Base-by-base conservation (phyloP, 1,140 invertebrate genomes). In the Drosophila ogumai region DNA sequence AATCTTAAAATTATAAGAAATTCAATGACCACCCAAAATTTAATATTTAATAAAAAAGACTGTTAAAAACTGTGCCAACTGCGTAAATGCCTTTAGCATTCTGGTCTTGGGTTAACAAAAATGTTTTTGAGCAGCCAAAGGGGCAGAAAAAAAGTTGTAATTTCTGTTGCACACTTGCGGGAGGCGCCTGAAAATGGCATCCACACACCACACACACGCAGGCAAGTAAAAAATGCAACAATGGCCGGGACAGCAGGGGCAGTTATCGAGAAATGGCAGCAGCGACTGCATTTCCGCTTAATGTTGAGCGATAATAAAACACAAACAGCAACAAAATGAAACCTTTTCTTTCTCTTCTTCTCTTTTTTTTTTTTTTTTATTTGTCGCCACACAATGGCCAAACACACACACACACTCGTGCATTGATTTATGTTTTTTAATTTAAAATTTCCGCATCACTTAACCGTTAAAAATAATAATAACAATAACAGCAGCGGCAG, bases 371-470 rank as follows among this genome's bases (percentile, higher is more conserved):
- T 19, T 36, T 31, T 43, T 31, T 41, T 32, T 44, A 15, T 43
- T 60, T 22, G 32, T 44, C 34, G 25, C 32, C 57, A 63, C 32
- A 68, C 80, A 82, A 79, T 75, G 69, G 63, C 54, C n/a, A 22
- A 22, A 6, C 17, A n/a, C 47, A 28, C 50, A 17, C 64, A 71
- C 75, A 79, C 60, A 71, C 75, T 75, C 50, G 49, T 77, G 86
- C 85, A 91, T 91, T 92, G 91, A 92, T 92, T 92, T 92, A 92
- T 92, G 91, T 92, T 91, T 92, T 91, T 92, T 92, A 92, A 92
- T 92, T 92, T 91, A 91, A 92, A 92, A 92, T 92, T 92, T 92
- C 91, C 91, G 91, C 87, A 79, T 92, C 87, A 92, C 86, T 91
- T 91, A 91, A 91, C 85, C 79, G 86, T 84, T 90, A 90, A 90